Evolutionary conservation across 2,888 invertebrate species (phyloP), one percentile per base, ranked within the genome.

Genomic region (Eupithecia subumbrata): DNA sequence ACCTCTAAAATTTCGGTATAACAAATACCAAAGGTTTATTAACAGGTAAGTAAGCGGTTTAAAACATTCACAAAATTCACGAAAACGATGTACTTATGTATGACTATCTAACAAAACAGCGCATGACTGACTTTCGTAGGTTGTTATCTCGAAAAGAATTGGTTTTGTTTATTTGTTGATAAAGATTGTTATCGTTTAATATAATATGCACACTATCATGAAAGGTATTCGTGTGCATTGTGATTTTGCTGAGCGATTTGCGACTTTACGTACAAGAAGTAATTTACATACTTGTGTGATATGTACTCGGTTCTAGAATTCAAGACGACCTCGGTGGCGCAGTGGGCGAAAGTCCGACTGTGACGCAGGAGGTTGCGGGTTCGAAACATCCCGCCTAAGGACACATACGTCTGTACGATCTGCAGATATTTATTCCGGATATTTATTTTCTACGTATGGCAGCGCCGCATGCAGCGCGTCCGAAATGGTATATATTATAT

Each of bases 161-260:
- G 72, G 77, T 79, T 80, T 78, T 80, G 75, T 79, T 80, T 82
- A 75, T 79, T 78, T 74, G 69, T 74, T 79, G 79, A 81, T 81
- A 83, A 78, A 75, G 68, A 37, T 73, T 64, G 74, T 76, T 80
- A 81, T 79, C 82, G 71, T 34, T 68, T 76, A 72, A 67, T 73
- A 77, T 76, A 70, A 45, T 78, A 73, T 37, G 37, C 74, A 75
- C 48, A 72, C 22, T 56, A 48, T 34, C 69, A 56, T 48, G 63
- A 45, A 73, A 76, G 71, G 63, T 56, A 72, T 56, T 70, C 37
- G 67, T 40, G 68, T 68, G 16, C 25, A 56, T 16, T 68, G 67
- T 30, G n/a, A 60, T 25, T 37, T 68, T 68, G 68, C 56, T 40
- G 48, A 52, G 52, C 66, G 5, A 67, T 67, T 66, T 22, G 34